A percentile compares a stretch with the other conserved stretches of the same genome.
Conservation (phyloP, 2,888 invertebrate species). For the Melanotus villosus region DNA sequence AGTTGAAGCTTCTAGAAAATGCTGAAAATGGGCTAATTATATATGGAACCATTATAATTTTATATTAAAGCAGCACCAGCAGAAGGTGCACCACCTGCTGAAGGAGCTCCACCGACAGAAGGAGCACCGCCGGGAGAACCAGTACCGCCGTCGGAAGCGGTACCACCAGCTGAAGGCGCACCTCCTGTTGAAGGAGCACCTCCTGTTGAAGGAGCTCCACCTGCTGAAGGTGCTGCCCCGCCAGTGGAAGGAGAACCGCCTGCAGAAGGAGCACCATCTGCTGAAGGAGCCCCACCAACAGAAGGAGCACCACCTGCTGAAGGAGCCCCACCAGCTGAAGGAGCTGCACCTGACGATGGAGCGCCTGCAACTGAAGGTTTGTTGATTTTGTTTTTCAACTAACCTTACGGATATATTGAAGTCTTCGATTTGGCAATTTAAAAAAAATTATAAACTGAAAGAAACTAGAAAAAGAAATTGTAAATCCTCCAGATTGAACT, state of each 20-base stretch:
- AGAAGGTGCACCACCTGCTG: slow-evolving; percentile 61
- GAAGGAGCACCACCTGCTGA: slow-evolving; percentile 60
- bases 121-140: slow-evolving; percentile 62
- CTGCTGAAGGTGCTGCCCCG: slow-evolving; percentile 56
- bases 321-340: slow-evolving; percentile 62
- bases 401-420: too few relatives aligned
- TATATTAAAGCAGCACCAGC: slow-evolving; percentile 60
- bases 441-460: too few relatives aligned
- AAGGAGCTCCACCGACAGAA: slow-evolving; percentile 60
- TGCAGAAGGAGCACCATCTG: slow-evolving; percentile 60
- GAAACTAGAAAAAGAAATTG: too few relatives aligned
- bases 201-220: slow-evolving; percentile 63
- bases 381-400: neutral
- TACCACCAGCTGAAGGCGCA: slow-evolving; percentile 55
- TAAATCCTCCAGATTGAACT: too few relatives aligned
- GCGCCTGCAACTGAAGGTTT: slow-evolving; percentile 60
- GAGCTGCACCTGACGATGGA: slow-evolving; percentile 61
- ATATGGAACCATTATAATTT: too few relatives aligned
- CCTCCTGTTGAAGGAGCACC: slow-evolving; percentile 61
- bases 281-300: slow-evolving; percentile 62
- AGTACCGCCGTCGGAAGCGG: slow-evolving; percentile 56
- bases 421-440: too few relatives aligned
- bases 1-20: too few relatives aligned
- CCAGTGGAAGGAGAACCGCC: slow-evolving; percentile 59
- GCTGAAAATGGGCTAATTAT: too few relatives aligned